Conservation (phyloP, 2,113 vertebrate species). For the Oplegnathus fasciatus region DNA sequence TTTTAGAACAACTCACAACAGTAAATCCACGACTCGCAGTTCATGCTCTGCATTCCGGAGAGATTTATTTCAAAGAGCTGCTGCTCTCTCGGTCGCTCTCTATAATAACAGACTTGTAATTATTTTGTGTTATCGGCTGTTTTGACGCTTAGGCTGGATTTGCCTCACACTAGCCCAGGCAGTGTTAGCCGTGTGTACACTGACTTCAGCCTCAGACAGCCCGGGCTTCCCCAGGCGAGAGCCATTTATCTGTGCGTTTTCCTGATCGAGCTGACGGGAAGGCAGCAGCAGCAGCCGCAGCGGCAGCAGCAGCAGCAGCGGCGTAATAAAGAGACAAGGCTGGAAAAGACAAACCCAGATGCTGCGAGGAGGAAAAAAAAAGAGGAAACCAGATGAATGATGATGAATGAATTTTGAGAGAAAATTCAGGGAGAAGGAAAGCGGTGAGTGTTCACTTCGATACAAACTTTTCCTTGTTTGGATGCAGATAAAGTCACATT, state of each 20-base stretch:
- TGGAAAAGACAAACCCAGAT: conserved; percentile 72
- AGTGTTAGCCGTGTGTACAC: conserved; percentile 23
- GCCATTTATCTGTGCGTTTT: conserved; percentile 34
- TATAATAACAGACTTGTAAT: conserved; percentile 41
- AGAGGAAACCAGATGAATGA: conserved; percentile 74
- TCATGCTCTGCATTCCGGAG: conserved; percentile 49
- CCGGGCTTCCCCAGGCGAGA: conserved; percentile 33
- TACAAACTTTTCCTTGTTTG: conserved; percentile 50
- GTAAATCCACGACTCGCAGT: conserved; percentile 39
- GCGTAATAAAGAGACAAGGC: conserved; percentile 54
- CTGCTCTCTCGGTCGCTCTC: conserved; percentile 30
- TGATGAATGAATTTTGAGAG: conserved; percentile 66
- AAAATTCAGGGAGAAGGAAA: conserved; percentile 60
- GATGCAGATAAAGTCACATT: conserved; percentile 6
- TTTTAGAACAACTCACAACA: conserved; percentile 48
- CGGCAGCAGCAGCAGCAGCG: conserved; percentile 46
- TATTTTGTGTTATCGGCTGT: conserved; percentile 43
- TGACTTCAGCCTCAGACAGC: conserved; percentile 25
- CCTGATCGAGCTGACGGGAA: conserved; percentile 62
- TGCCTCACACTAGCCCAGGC: conserved; percentile 31
- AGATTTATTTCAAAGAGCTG: conserved; percentile 39
- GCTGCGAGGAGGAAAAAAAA: conserved; percentile 68
- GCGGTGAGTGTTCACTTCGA: conserved; percentile 80
- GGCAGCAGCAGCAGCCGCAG: conserved; percentile 60
- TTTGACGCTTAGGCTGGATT: conserved; percentile 50